A percentile compares a stretch with the other conserved stretches of the same genome.
phyloP scores from a whole-genome alignment of 1,140 invertebrate genomes.

The Ylistrum balloti region DNA sequence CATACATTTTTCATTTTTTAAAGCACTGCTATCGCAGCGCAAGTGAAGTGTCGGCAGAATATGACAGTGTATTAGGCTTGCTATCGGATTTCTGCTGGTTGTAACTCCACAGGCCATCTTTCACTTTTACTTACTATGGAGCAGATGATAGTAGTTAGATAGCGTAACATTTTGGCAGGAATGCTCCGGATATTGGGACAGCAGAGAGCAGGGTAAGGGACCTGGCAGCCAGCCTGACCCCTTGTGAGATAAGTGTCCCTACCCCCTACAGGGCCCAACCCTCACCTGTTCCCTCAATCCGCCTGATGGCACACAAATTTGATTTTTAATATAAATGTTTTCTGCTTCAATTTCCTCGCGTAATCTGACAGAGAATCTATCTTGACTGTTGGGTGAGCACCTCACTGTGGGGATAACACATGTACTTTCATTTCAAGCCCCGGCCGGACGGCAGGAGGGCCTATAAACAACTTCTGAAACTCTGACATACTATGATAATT shows the following conservation, averaged over 20 bases:
- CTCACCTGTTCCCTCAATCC: constrained; percentile 36
- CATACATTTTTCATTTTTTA: constrained; percentile 40
- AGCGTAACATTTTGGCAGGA: constrained; percentile 26
- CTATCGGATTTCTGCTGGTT: constrained; percentile 31
- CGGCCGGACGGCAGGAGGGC: constrained; percentile 19
- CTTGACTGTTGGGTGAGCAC: constrained; percentile 36
- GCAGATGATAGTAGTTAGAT: not conserved
- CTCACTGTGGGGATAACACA: constrained; percentile 25
- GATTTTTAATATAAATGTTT: constrained; percentile 40
- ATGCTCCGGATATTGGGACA: constrained; percentile 21
- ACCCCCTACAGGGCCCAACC: constrained; percentile 24
- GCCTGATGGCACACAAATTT: constrained; percentile 28
- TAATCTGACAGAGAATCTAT: constrained; percentile 11
- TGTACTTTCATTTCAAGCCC: constrained; percentile 38
- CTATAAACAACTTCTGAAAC: constrained; percentile 35
- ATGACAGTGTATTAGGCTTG: constrained; percentile 32
- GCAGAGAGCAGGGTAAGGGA: not conserved
- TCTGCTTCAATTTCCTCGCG: constrained; percentile 2
- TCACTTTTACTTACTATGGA: constrained; percentile 39
- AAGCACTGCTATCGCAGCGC: constrained; percentile 6
- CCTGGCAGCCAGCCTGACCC: constrained; percentile 25
- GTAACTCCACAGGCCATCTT: not conserved
- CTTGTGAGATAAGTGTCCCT: constrained; percentile 4
- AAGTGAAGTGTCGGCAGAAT: constrained; percentile 17
- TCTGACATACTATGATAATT: constrained; percentile 39